These are phyloP conservation scores for Eurytoma adleriae DNA, from an alignment of 2,888 invertebrate species.

Conservation along the genomic window DNA sequence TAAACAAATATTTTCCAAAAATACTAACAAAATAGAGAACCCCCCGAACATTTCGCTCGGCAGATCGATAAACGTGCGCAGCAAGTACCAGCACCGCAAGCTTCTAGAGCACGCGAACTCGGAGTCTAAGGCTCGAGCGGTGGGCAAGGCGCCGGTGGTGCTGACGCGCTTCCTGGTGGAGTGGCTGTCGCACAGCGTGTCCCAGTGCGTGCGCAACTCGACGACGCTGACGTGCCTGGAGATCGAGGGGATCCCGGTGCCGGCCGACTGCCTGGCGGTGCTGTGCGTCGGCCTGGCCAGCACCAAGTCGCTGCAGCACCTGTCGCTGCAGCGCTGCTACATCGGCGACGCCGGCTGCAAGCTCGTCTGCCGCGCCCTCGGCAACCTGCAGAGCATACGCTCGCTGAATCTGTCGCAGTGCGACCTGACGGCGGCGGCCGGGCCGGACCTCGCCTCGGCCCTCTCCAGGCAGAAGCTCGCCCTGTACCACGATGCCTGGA, in stretches of 20 bases:
- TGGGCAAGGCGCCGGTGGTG: conserved; percentile 81
- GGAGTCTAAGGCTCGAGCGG: conserved; percentile 81
- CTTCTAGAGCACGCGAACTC: conserved; percentile 78
- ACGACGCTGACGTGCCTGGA: conserved; percentile 80
- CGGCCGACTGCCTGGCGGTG: conserved; percentile 81
- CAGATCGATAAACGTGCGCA: conserved; percentile 81
- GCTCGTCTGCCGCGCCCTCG: conserved; percentile 83
- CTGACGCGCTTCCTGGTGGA: conserved; percentile 84
- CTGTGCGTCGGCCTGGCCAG: conserved; percentile 80
- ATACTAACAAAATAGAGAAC: too few species aligned
- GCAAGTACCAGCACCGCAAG: conserved; percentile 80
- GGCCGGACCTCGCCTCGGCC: conserved; percentile 79
- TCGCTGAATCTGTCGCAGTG: conserved; percentile 84
- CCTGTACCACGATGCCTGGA: conserved; percentile 89
- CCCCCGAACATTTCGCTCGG: background rate
- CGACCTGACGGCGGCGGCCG: conserved; percentile 81
- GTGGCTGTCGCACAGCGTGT: conserved; percentile 81
- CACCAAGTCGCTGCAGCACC: conserved; percentile 82
- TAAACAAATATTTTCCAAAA: too few species aligned
- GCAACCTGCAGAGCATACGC: conserved; percentile 82
- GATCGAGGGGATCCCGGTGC: conserved; percentile 85
- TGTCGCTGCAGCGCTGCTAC: conserved; percentile 83
- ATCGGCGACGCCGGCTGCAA: conserved; percentile 86
- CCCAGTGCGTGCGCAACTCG: conserved; percentile 81
- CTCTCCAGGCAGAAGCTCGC: conserved; percentile 82